These are phyloP conservation scores for Romanogobio albipinnatus DNA, from an alignment of 2,113 vertebrate genomes.

Conservation along the genomic window DNA sequence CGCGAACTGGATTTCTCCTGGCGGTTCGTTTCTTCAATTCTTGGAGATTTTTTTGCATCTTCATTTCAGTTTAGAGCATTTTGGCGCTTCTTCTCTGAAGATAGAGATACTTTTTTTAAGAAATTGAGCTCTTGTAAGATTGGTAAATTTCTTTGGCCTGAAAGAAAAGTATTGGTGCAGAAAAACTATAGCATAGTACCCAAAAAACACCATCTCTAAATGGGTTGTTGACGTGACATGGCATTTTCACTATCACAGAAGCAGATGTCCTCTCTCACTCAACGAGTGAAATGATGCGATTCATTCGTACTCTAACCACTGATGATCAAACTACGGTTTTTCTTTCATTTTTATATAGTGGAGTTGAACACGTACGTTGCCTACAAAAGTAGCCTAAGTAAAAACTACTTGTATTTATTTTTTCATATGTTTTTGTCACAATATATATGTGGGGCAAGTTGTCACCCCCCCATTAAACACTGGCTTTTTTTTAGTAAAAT, in stretches of 20 bases:
- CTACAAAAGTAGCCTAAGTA: too few relatives aligned
- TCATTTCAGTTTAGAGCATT: background rate
- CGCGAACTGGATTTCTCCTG: background rate
- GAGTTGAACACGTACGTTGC: too few relatives aligned
- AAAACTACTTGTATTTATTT: background rate
- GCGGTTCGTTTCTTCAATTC: background rate
- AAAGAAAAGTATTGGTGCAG: too few relatives aligned
- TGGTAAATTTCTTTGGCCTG: too few relatives aligned
- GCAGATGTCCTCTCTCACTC: background rate
- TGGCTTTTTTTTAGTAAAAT: background rate
- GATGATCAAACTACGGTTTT: background rate
- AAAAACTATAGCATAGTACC: too few relatives aligned
- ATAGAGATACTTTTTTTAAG: too few relatives aligned
- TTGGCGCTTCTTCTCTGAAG: background rate
- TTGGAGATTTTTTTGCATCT: background rate
- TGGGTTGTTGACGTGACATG: too few relatives aligned
- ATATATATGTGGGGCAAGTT: background rate
- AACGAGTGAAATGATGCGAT: background rate
- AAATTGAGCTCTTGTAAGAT: too few relatives aligned
- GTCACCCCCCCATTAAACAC: background rate
- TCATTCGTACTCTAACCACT: background rate
- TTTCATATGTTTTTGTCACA: background rate
- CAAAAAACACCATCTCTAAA: too few relatives aligned
- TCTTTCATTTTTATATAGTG: too few relatives aligned
- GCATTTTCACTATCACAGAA: too few relatives aligned